Base-by-base conservation (phyloP, 1,140 invertebrate genomes). In the Neelides sp. region DNA sequence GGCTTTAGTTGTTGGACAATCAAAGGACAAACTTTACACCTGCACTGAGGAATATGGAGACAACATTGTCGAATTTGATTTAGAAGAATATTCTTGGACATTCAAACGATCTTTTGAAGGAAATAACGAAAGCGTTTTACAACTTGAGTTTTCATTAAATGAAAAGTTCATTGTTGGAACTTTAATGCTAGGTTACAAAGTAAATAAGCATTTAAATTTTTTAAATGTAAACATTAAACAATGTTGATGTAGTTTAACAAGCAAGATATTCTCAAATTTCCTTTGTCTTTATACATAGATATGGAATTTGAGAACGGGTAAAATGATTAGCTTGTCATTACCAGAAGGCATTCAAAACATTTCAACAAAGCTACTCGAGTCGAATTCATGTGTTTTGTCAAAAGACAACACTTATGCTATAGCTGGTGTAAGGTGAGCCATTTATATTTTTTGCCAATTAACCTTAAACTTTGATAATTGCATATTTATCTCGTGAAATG, bases 271-370 rank as follows among this genome's bases (percentile, higher is more conserved):
- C 30, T 51, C 40, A 53, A 37, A 41, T 44, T 41, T 53, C 36
- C n/a, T 26, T n/a, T 13, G 42, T 50, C 3, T n/a, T n/a, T n/a
- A n/a, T n/a, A n/a, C n/a, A n/a, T 17, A 70, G 58, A 57, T 69
- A 15, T 74, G 69, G 64, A 65, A 71, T 50, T 51, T 71, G 23
- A 23, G 40, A 0, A 35, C 49, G 50, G 54, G 64, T 50, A 27
- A 65, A 57, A 78, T 78, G 3, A 74, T 82, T 53, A 77, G 82
- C 7, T 65, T 95, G 12, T 73, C 75, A 28, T 68, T 96, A 19
- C 91, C 91, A 0, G 84, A 91, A 34, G 88, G 87, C 0, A 85
- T 91, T 2, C 71, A 90, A 40, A 96, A 96, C 64, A 96, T 96
- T 44, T 87, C 84, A 7, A 91, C 86, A 0, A 85, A 80, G 64